phyloP scores from a whole-genome alignment of 2,113 vertebrate species.

The Athene noctua region DNA sequence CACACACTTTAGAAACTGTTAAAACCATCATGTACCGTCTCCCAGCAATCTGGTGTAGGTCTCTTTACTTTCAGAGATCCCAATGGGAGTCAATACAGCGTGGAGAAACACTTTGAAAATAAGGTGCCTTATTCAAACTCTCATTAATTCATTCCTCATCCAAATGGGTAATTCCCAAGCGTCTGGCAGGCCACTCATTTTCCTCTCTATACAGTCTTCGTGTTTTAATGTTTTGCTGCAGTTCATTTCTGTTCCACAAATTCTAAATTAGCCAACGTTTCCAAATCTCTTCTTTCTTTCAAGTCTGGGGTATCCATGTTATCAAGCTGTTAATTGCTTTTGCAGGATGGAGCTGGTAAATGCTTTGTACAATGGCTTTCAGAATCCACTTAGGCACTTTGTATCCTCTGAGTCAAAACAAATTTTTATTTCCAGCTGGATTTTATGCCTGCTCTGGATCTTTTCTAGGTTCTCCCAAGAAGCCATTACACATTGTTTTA shows the following conservation, averaged over 20 bases:
- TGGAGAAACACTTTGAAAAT: background rate
- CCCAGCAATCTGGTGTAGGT: background rate
- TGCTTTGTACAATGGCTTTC: background rate
- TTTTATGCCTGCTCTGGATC: background rate
- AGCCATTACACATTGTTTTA: background rate
- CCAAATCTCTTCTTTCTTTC: background rate
- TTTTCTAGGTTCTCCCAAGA: background rate
- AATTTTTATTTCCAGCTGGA: constrained; percentile 5
- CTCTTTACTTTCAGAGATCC: background rate
- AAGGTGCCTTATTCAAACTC: background rate
- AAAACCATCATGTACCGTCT: background rate
- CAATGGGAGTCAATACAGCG: background rate
- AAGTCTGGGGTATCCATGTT: background rate
- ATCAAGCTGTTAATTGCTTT: background rate
- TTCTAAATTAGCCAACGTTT: background rate
- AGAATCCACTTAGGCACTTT: background rate
- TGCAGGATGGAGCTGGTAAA: background rate
- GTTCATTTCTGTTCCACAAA: background rate
- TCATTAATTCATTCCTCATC: background rate
- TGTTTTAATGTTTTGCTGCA: background rate
- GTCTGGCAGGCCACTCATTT: background rate
- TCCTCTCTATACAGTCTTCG: background rate
- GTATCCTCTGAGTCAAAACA: background rate
- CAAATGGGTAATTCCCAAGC: background rate
- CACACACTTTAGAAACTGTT: background rate